These are phyloP conservation scores for Mus musculus DNA, from an alignment of 2,113 vertebrate species.

Conservation along the genomic window GRCm39 chr17:35196001-35196500, in stretches of 20 bases:
- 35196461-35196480: constrained; percentile 93
- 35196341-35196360: constrained; percentile 97
- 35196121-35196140: constrained; percentile 95
- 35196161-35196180: constrained; percentile 97
- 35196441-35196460: constrained; percentile 94
- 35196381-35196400: constrained; percentile 92
- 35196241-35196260: constrained; percentile 93
- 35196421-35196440: constrained; percentile 95
- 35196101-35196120: constrained; percentile 94
- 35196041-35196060: constrained; percentile 98
- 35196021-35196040: constrained; percentile 96
- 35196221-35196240: constrained; percentile 97
- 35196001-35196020: constrained; percentile 96
- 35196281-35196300: constrained; percentile 94
- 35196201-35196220: constrained; percentile 92
- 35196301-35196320: constrained; percentile 93
- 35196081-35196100: constrained; percentile 95
- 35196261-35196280: constrained; percentile 92
- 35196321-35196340: constrained; percentile 95
- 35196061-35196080: constrained; percentile 96
- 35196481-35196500: constrained; percentile 96
- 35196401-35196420: constrained; percentile 96
- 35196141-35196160: constrained; percentile 95
- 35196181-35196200: constrained; percentile 93
- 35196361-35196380: constrained; percentile 93